A percentile compares a stretch with the other conserved stretches of the same genome.
Conservation (phyloP, 2,888 invertebrate genomes). For the Pseudococcus viburni region DNA sequence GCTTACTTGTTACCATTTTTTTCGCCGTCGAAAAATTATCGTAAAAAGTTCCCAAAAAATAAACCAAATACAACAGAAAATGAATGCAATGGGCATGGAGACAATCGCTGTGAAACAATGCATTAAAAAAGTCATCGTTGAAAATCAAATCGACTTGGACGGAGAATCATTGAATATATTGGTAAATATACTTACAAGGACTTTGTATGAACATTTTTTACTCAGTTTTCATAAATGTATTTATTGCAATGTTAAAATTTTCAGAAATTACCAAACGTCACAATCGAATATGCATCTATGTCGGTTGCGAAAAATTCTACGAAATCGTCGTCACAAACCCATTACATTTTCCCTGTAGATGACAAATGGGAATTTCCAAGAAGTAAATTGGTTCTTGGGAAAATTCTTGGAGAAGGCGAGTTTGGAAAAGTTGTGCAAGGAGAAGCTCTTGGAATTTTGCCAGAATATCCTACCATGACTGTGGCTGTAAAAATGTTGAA, state of each 20-base stretch:
- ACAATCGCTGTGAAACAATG: too few species aligned
- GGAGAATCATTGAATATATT: too few species aligned
- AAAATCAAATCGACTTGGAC: too few species aligned
- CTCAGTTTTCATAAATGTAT: too few species aligned
- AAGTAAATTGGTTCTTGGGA: slow-evolving; percentile 82
- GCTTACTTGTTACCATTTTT: too few species aligned
- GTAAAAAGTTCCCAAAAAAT: too few species aligned
- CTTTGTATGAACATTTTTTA: too few species aligned
- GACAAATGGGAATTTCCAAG: slow-evolving; percentile 94
- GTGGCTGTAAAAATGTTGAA: slow-evolving; percentile 99
- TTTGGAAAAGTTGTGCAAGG: slow-evolving; percentile 97
- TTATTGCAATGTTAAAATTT: slow-evolving; percentile 71
- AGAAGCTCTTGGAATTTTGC: slow-evolving; percentile 82
- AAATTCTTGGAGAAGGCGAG: slow-evolving; percentile 94
- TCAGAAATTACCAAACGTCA: slow-evolving; percentile 70
- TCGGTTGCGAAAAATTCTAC: background rate
- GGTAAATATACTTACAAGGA: too few species aligned
- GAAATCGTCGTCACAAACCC: background rate
- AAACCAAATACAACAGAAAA: too few species aligned
- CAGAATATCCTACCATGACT: slow-evolving; percentile 79
- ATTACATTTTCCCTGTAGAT: slow-evolving; percentile 82
- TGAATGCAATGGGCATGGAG: too few species aligned
- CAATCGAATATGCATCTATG: background rate
- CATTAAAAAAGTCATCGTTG: too few species aligned
- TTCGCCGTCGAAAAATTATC: too few species aligned